phyloP scores from a whole-genome alignment of 1,140 invertebrate species.

The Drosophila mojavensis region DNA sequence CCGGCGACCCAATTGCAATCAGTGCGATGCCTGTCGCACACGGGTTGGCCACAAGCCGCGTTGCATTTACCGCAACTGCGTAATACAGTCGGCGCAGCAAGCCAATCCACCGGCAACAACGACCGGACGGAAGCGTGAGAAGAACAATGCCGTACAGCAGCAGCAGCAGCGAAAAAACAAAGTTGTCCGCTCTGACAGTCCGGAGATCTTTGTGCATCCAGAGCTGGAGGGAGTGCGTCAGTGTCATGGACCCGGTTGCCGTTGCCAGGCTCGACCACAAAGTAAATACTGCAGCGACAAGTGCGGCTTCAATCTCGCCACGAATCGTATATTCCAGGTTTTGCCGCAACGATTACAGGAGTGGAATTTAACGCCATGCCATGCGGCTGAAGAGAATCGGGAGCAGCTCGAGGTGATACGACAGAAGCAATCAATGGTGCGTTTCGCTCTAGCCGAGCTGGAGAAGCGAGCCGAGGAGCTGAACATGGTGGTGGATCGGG shows the following conservation, averaged over 20 bases:
- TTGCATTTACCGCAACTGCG: slow-evolving; percentile 86
- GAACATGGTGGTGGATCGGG: slow-evolving; percentile 92
- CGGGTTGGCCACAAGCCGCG: slow-evolving; percentile 92
- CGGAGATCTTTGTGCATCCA: slow-evolving; percentile 85
- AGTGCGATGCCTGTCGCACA: slow-evolving; percentile 89
- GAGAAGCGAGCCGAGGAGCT: slow-evolving; percentile 91
- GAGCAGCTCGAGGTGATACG: slow-evolving; percentile 93
- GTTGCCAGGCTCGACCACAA: slow-evolving; percentile 89
- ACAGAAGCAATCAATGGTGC: slow-evolving; percentile 90
- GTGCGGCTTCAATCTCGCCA: slow-evolving; percentile 96
- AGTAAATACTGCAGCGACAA: slow-evolving; percentile 98
- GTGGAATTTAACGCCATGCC: slow-evolving; percentile 95
- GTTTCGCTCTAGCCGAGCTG: slow-evolving; percentile 90
- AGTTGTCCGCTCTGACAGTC: slow-evolving; percentile 85
- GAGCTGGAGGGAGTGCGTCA: slow-evolving; percentile 87
- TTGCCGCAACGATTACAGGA: slow-evolving; percentile 97
- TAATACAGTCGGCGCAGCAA: slow-evolving; percentile 32
- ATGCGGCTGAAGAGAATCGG: slow-evolving; percentile 94
- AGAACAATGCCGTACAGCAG: slow-evolving; percentile 34
- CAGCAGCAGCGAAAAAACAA: slow-evolving; percentile 77
- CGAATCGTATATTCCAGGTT: slow-evolving; percentile 92
- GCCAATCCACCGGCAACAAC: slow-evolving; percentile 3
- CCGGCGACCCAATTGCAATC: slow-evolving; percentile 92
- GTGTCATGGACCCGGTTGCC: slow-evolving; percentile 96
- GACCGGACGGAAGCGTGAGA: slow-evolving; percentile 59